Percentiles rank a stretch among this genome's conserved stretches.
phyloP scores from a whole-genome alignment of 2,888 invertebrate species.

The Charanyca ferruginea region DNA sequence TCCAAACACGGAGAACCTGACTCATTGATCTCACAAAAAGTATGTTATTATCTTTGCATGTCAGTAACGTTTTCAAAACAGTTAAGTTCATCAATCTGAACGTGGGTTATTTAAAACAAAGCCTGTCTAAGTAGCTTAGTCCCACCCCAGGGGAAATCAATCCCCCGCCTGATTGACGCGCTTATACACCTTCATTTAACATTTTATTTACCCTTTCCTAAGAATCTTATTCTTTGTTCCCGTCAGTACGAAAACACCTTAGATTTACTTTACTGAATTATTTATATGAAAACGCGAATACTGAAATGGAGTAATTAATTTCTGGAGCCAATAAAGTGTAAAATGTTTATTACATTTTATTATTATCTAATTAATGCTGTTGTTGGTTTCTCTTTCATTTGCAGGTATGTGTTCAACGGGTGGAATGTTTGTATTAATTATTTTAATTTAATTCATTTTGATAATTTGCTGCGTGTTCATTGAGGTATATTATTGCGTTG shows the following conservation, averaged over 20 bases:
- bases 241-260: conserved; percentile 26
- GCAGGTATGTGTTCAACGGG: conserved; percentile 25
- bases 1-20: too few species aligned
- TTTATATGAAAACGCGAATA: conserved; percentile 4
- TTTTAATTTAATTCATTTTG: conserved; percentile 31
- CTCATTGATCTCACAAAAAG: background rate
- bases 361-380: background rate
- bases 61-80: background rate
- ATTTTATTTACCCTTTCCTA: conserved; percentile 56
- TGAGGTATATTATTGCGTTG: background rate
- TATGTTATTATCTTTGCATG: background rate
- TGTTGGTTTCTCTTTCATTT: conserved; percentile 22
- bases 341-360: background rate
- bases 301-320: conserved; percentile 8
- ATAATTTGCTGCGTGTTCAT: conserved; percentile 21
- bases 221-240: conserved; percentile 48
- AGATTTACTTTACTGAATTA: conserved; percentile 42
- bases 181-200: conserved; percentile 46
- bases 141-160: conserved; percentile 60
- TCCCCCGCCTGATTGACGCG: conserved; percentile 51
- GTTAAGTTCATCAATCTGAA: conserved; percentile 15
- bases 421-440: conserved; percentile 31
- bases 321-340: background rate
- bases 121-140: conserved; percentile 10
- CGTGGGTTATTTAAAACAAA: conserved; percentile 31